phyloP scores from a whole-genome alignment of 2,888 invertebrate species.

The Quadriops clusia region DNA sequence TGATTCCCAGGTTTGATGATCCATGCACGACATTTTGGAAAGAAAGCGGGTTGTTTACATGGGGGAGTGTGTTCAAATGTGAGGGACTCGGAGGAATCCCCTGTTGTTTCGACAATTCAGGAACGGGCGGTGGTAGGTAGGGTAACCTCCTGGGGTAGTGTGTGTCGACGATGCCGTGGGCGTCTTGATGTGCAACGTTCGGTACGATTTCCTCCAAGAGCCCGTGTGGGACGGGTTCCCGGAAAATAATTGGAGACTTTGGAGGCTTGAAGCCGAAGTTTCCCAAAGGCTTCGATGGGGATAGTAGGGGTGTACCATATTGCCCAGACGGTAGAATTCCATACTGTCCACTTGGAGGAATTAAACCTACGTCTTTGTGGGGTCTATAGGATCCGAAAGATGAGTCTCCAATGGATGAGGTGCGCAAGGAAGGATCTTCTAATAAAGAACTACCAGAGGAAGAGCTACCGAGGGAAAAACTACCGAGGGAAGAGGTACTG shows the following conservation, averaged over 20 bases:
- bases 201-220: slow-evolving; percentile 55
- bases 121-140: slow-evolving; percentile 53
- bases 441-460: too few relatives aligned
- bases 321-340: slow-evolving; percentile 46
- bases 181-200: slow-evolving; percentile 49
- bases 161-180: slow-evolving; percentile 43
- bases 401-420: slow-evolving; percentile 5
- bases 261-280: slow-evolving; percentile 38
- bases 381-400: slow-evolving; percentile 30
- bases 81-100: slow-evolving; percentile 41
- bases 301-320: slow-evolving; percentile 34
- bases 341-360: slow-evolving; percentile 49
- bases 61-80: slow-evolving; percentile 42
- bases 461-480: too few relatives aligned
- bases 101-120: slow-evolving; percentile 34
- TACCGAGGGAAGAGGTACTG: too few relatives aligned
- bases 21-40: slow-evolving; percentile 36
- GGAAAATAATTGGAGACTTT: slow-evolving; percentile 55
- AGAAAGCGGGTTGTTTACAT: slow-evolving; percentile 36
- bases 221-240: slow-evolving; percentile 62
- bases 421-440: too few relatives aligned
- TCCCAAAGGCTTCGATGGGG: slow-evolving; percentile 19
- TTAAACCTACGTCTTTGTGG: slow-evolving; percentile 35
- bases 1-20: slow-evolving; percentile 21
- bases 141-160: slow-evolving; percentile 33